Conservation (phyloP, 1,140 invertebrate genomes). For the Leptinotarsa lineolata region DNA sequence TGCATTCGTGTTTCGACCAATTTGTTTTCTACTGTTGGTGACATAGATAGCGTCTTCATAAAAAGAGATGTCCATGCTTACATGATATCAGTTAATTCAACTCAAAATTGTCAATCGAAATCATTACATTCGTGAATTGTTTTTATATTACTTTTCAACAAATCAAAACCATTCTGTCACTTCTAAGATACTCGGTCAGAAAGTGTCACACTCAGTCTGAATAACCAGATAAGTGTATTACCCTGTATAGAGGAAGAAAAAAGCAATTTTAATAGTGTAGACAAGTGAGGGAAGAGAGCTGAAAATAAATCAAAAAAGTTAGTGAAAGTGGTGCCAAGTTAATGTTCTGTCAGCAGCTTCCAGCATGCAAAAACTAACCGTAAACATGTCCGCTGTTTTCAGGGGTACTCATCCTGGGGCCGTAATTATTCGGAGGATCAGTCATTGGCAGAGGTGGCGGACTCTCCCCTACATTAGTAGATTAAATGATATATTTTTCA, state of each 20-base stretch:
- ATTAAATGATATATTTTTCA: neutral
- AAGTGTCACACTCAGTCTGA: no score
- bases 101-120: no score
- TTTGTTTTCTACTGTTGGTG: no score
- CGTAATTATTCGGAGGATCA: slow-evolving; percentile 47
- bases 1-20: no score
- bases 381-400: slow-evolving; percentile 45
- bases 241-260: neutral
- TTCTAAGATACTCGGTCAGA: no score
- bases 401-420: slow-evolving; percentile 36
- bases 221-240: neutral
- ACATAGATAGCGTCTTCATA: no score
- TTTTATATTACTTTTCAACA: no score
- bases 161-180: no score
- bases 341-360: slow-evolving; percentile 25
- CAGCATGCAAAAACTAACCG: slow-evolving; percentile 45
- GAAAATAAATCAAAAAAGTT: slow-evolving; percentile 25
- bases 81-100: no score
- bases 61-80: no score
- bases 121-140: no score
- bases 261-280: slow-evolving; percentile 5
- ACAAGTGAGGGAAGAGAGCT: slow-evolving; percentile 16
- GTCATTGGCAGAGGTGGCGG: slow-evolving; percentile 52
- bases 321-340: slow-evolving; percentile 31
- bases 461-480: slow-evolving; percentile 50